Percentiles rank a stretch among this genome's conserved stretches.
Conservation (phyloP, 2,113 vertebrate species). For the Dicentrarchus labrax region DNA sequence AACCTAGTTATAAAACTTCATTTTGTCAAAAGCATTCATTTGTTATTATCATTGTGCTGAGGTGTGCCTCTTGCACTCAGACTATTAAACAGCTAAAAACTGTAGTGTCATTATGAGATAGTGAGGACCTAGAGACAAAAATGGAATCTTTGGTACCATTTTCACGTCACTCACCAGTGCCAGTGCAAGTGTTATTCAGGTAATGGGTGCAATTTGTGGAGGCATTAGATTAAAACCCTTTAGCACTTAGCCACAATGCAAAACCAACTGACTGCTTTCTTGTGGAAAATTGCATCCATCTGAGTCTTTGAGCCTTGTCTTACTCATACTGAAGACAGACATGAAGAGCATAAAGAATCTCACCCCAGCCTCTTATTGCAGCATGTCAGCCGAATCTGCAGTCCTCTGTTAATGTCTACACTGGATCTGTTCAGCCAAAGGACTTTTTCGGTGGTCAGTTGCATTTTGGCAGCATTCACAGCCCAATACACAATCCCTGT, state of each 20-base stretch:
- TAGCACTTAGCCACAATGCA: constrained; percentile 23
- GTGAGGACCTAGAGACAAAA: constrained; percentile 55
- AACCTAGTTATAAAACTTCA: too few species aligned
- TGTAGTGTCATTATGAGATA: constrained; percentile 49
- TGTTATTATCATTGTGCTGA: constrained; percentile 48
- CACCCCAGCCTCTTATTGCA: neutral
- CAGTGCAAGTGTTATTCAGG: constrained; percentile 51
- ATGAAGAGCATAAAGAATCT: neutral
- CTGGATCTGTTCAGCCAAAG: neutral
- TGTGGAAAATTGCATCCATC: constrained; percentile 29
- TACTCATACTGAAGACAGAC: neutral
- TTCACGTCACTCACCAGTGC: constrained; percentile 47
- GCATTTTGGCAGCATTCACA: neutral
- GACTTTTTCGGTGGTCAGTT: constrained; percentile 11
- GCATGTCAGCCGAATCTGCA: constrained; percentile 24
- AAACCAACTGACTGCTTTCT: constrained; percentile 21
- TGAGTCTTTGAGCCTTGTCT: constrained; percentile 19
- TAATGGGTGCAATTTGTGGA: constrained; percentile 61
- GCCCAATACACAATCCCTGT: constrained; percentile 1
- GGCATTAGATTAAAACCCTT: constrained; percentile 51
- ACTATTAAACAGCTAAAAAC: constrained; percentile 47
- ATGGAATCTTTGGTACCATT: constrained; percentile 45
- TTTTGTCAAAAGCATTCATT: constrained; percentile 63
- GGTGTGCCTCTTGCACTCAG: constrained; percentile 34
- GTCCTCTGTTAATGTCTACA: constrained; percentile 24